Base-by-base conservation (phyloP, 2,888 invertebrate genomes). In the Leptarthrus brevirostris region DNA sequence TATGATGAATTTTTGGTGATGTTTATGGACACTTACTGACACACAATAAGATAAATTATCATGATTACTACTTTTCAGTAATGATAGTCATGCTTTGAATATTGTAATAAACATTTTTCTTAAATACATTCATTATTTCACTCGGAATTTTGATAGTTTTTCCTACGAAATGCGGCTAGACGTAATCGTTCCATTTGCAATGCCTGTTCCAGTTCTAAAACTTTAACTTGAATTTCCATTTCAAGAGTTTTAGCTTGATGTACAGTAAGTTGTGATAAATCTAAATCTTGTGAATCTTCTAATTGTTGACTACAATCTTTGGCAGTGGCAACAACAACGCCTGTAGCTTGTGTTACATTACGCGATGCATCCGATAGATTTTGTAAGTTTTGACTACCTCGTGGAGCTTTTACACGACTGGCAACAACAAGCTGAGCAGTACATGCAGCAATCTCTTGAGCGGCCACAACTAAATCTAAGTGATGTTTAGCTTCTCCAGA, bases 381-480 rank as follows among this genome's bases (percentile, higher is more conserved):
- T n/a, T 89, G 85, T 76, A 99, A 87, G 81, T 93, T 92, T 78
- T 87, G 86, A 80, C 96, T 94, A 75, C 91, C 90, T 78, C 93
- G 89, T 79, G 94, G 93, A 0, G 99, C 97, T 86, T 98, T 96
- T 5, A 99, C 98, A 73, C 95, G 90, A 77, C 97, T 97, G 12
- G 98, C 96, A 0, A 98, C 97, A 69, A 98, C 98, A 74, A 99
- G 88, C 86, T 98, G 98, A 58, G 98, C 97, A 1, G 98, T 98
- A 78, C 93, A 95, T 76, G 95, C 98, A 72, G 96, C 95, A 75
- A 97, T 96, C 84, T 96, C 96, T 86, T 98, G 97, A 20, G 98
- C 97, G 5, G 97, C 98, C 0, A 97, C 98, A 75, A 97, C 93
- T 75, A 99, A 89, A 75, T 85, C 83, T 72, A 85, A 81, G 69